A percentile compares a stretch with the other conserved stretches of the same genome.
Evolutionary conservation across 2,888 invertebrate genomes (phyloP).

Genomic region (Thereva nobilitata): DNA sequence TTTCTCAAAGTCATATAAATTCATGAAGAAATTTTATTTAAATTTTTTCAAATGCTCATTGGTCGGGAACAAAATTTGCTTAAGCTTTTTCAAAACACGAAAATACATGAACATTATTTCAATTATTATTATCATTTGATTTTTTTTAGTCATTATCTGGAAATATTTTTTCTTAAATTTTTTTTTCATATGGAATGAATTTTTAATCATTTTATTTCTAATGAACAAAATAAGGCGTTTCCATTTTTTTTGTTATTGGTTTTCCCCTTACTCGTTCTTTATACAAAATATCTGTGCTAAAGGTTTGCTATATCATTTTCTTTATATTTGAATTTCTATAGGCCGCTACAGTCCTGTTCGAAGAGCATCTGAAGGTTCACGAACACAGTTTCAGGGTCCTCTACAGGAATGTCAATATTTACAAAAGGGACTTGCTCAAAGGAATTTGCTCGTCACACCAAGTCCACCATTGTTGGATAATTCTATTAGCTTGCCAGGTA

Average conservation of each 20-base stretch:
- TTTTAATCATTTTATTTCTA: too few species aligned
- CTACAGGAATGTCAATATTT: slow-evolving; percentile 79
- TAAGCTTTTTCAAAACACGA: too few species aligned
- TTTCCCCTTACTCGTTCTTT: not conserved
- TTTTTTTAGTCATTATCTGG: too few species aligned
- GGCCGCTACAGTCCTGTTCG: slow-evolving; percentile 86
- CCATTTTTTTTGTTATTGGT: slow-evolving; percentile 1
- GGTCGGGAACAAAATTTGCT: too few species aligned
- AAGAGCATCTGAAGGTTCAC: slow-evolving; percentile 76
- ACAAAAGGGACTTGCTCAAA: slow-evolving; percentile 63
- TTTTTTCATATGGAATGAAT: too few species aligned
- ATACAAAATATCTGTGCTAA: not conserved
- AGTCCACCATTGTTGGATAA: slow-evolving; percentile 58
- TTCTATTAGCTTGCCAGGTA: slow-evolving; percentile 59
- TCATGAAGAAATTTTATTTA: not conserved
- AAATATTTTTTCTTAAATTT: too few species aligned
- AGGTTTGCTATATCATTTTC: not conserved
- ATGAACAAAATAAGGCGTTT: not conserved
- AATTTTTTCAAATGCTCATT: too few species aligned
- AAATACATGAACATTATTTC: too few species aligned
- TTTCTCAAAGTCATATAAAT: not conserved
- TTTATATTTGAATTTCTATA: slow-evolving; percentile 42
- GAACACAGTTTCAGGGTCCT: slow-evolving; percentile 65
- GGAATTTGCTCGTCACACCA: slow-evolving; percentile 57
- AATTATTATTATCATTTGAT: too few species aligned